phyloP scores from a whole-genome alignment of 2,888 invertebrate species.

The Timandra comae region DNA sequence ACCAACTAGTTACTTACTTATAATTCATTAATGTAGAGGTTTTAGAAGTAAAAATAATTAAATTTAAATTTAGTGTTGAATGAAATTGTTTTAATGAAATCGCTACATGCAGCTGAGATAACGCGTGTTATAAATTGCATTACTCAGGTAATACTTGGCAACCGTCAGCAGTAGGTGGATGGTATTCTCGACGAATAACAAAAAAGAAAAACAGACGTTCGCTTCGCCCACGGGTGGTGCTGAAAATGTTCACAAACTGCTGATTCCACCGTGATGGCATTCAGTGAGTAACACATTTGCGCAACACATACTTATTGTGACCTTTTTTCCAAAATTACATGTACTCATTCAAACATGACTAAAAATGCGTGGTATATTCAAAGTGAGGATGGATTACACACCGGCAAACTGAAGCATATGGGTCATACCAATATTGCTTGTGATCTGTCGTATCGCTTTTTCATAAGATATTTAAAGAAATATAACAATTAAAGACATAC shows the following conservation, averaged over 20 bases:
- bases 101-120: slow-evolving; percentile 6
- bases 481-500: too few species aligned
- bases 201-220: slow-evolving; percentile 39
- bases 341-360: too few species aligned
- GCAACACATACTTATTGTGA: slow-evolving; percentile 46
- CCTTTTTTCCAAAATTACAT: too few species aligned
- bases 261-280: slow-evolving; percentile 49
- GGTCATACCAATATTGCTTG: too few species aligned
- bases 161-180: slow-evolving; percentile 6
- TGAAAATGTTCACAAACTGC: slow-evolving; percentile 21
- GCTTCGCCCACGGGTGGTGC: slow-evolving; percentile 39
- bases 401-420: too few species aligned
- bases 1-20: neutral
- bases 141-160: slow-evolving; percentile 15
- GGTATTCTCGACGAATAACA: too few species aligned
- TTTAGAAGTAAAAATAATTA: neutral
- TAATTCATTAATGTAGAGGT: neutral
- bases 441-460: too few species aligned
- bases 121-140: slow-evolving; percentile 16
- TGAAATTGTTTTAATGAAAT: slow-evolving; percentile 5
- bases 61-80: neutral
- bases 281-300: slow-evolving; percentile 57
- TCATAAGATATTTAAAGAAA: too few species aligned
- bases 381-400: too few species aligned
- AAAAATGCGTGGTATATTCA: too few species aligned